Conservation (phyloP, 2,113 vertebrate genomes). For the Emydocephalus ijimae region DNA sequence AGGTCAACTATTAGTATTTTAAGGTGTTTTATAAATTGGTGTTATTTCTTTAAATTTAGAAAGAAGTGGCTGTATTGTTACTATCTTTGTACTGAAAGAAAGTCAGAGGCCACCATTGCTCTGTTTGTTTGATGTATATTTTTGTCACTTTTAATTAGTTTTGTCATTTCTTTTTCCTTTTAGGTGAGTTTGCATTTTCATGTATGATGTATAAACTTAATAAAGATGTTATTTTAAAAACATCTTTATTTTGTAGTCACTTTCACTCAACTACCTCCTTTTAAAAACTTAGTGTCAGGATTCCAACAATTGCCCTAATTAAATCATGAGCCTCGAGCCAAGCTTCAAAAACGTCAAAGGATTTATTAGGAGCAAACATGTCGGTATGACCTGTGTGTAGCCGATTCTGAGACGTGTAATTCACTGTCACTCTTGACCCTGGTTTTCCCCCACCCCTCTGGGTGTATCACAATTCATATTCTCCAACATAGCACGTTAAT, state of each 20-base stretch:
- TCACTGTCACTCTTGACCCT: too few species aligned
- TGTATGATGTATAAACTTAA: background rate
- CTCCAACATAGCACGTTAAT: too few species aligned
- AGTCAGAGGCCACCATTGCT: background rate
- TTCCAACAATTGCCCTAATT: too few species aligned
- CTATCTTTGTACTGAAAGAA: background rate
- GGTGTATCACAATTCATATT: too few species aligned
- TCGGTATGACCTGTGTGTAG: too few species aligned
- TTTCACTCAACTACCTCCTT: background rate
- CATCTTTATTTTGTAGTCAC: background rate
- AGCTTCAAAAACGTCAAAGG: too few species aligned
- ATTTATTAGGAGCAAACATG: too few species aligned
- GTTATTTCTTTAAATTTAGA: background rate
- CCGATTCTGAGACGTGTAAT: too few species aligned
- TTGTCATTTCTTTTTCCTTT: background rate
- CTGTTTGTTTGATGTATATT: background rate
- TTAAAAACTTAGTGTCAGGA: background rate
- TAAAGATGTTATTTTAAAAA: background rate
- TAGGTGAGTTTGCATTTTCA: background rate
- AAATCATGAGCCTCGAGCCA: too few species aligned
- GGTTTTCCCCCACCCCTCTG: too few species aligned
- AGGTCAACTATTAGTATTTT: background rate
- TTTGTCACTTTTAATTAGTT: background rate
- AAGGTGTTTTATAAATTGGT: background rate
- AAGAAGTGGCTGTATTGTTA: background rate